phyloP scores from a whole-genome alignment of 2,797 vertebrate genomes.

The Gambelia wislizenii region DNA sequence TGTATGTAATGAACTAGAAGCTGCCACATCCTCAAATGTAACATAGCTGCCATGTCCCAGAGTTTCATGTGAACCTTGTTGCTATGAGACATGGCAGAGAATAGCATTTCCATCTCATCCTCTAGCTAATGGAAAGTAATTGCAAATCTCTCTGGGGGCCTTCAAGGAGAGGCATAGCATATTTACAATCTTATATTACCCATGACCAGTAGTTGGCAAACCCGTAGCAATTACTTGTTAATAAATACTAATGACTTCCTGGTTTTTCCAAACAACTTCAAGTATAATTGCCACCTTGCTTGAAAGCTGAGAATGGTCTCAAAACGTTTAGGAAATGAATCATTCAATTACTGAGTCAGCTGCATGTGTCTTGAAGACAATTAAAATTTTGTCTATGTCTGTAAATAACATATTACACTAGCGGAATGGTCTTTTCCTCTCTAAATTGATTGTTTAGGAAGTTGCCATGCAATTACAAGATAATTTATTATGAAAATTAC shows the following conservation, averaged over 20 bases:
- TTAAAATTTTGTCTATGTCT: neutral
- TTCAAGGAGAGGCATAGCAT: slow-evolving; percentile 15
- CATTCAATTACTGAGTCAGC: neutral
- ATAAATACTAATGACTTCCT: slow-evolving; percentile 26
- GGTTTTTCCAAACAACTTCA: slow-evolving; percentile 7
- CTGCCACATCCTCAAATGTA: neutral
- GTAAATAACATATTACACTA: neutral
- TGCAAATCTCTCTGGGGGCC: neutral
- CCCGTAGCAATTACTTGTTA: slow-evolving; percentile 34
- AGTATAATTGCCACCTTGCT: slow-evolving; percentile 37
- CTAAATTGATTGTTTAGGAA: slow-evolving; percentile 27
- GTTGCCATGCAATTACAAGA: slow-evolving; percentile 19
- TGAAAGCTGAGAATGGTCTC: slow-evolving; percentile 15
- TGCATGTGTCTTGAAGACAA: neutral
- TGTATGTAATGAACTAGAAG: neutral
- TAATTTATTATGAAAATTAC: slow-evolving; percentile 4
- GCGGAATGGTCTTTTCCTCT: neutral
- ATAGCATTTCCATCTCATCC: slow-evolving; percentile 22
- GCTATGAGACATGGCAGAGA: neutral
- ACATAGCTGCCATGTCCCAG: neutral
- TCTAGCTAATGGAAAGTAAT: neutral
- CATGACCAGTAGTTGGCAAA: slow-evolving; percentile 10
- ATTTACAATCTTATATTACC: slow-evolving; percentile 4
- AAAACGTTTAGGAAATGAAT: slow-evolving; percentile 29
- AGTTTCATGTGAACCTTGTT: neutral